These are phyloP conservation scores for Aphelinus atriplicis DNA, from an alignment of 1,140 invertebrate species.

Conservation along the genomic window DNA sequence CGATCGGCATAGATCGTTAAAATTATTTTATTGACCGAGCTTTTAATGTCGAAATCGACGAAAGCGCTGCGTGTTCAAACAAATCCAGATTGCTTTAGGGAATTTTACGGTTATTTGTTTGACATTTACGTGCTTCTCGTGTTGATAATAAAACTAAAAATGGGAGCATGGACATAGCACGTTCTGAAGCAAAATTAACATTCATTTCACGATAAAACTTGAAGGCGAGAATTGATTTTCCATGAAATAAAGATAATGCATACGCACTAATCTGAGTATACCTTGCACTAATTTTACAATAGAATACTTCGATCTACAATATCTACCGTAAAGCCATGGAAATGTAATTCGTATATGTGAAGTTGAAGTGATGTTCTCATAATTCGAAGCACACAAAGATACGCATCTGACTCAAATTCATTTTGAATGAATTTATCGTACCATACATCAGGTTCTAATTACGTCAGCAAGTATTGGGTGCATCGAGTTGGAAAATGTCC, in stretches of 20 bases:
- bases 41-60: slow-evolving; percentile 11
- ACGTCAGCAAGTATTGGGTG: slow-evolving; percentile 15
- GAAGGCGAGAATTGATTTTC: too few relatives aligned
- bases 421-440: too few relatives aligned
- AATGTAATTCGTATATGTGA: background rate
- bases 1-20: background rate
- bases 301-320: slow-evolving; percentile 23
- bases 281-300: slow-evolving; percentile 27
- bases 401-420: too few relatives aligned
- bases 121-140: slow-evolving; percentile 25
- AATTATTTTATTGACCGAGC: slow-evolving; percentile 26
- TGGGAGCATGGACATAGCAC: slow-evolving; percentile 19
- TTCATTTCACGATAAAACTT: background rate
- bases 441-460: background rate
- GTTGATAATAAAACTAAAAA: slow-evolving; percentile 31
- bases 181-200: slow-evolving; percentile 4
- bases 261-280: background rate
- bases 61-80: slow-evolving; percentile 16
- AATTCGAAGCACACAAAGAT: too few relatives aligned
- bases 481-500: slow-evolving; percentile 22
- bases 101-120: slow-evolving; percentile 21
- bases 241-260: background rate
- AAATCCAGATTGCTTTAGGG: background rate
- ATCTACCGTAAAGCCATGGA: slow-evolving; percentile 29
- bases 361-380: too few relatives aligned